Evolutionary conservation across 2,797 vertebrate genomes (phyloP).

Genomic region (Mallotus villosus): DNA sequence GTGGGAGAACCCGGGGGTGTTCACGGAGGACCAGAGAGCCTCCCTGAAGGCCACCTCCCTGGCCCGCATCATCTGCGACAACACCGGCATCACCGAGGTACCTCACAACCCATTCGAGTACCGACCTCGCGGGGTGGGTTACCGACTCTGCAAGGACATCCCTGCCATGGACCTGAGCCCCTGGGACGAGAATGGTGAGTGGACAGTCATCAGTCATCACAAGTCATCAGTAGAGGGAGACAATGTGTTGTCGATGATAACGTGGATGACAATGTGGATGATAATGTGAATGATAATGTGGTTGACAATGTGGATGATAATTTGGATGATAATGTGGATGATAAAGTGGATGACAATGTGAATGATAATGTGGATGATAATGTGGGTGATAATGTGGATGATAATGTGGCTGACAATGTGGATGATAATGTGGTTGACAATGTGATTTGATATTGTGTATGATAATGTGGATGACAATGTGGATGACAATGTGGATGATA

Average conservation of each 20-base stretch:
- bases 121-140: slow-evolving; percentile 64
- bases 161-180: slow-evolving; percentile 71
- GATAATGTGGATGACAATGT: not conserved
- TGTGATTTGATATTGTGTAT: too few relatives aligned
- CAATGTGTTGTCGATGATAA: not conserved
- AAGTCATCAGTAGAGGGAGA: not conserved
- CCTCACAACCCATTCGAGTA: slow-evolving; percentile 75
- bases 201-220: too few relatives aligned
- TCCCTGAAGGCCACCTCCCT: slow-evolving; percentile 72
- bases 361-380: not conserved
- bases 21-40: slow-evolving; percentile 71
- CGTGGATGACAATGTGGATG: too few relatives aligned
- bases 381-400: not conserved
- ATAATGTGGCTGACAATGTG: too few relatives aligned
- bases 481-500: not conserved
- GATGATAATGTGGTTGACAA: too few relatives aligned
- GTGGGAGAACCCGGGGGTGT: slow-evolving; percentile 83
- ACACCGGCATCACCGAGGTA: slow-evolving; percentile 79
- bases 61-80: slow-evolving; percentile 83
- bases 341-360: too few relatives aligned
- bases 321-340: not conserved
- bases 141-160: slow-evolving; percentile 69
- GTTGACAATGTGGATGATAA: not conserved
- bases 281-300: too few relatives aligned
- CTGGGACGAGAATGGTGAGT: slow-evolving; percentile 70